Evolutionary conservation across 2,797 vertebrate species (phyloP), one percentile per base, ranked within the genome.

Genomic region (Ambastaia sidthimunki): DNA sequence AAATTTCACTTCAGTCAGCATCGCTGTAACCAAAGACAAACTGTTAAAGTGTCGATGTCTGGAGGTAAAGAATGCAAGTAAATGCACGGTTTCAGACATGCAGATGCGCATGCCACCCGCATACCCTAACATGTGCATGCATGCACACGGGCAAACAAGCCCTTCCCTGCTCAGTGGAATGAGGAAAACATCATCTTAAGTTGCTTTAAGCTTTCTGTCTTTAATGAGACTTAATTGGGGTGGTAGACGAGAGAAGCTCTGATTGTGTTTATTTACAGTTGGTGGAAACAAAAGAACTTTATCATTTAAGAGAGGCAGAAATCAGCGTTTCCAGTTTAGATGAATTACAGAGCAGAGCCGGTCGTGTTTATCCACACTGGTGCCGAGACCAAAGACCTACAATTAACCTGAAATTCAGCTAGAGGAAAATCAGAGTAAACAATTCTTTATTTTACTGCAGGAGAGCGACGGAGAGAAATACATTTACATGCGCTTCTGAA

Each of bases 401-500:
- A 90, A 89, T 89, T 90, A 91, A 90, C 89, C 87, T 88, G 71
- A 84, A 90, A 88, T 86, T 71, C 86, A 85, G 75, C 79, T 55
- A 25, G 81, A 83, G 55, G 74, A 73, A 78, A 66, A 28, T 16
- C 13, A 28, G 4, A 37, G 2, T 0, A 18, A 44, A 47, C 18
- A 23, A 9, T 41, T 37, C 37, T 44, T 18, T 25, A 16, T 25
- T 23, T n/a, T 41, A 7, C 23, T 62, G 76, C 73, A 71, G n/a
- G 4, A 0, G 28, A 41, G 16, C 55, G 19, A n/a, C 18, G 60
- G 34, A 21, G 71, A 31, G 71, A 71, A 71, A 7, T 21, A n/a
- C n/a, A 11, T 25, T 28, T 15, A 28, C 57, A 11, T 60, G 15
- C 19, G 0, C 13, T 28, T 60, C 23, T 9, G 10, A 6, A 18